phyloP scores from a whole-genome alignment of 2,113 vertebrate genomes.

The Plecotus auritus region DNA sequence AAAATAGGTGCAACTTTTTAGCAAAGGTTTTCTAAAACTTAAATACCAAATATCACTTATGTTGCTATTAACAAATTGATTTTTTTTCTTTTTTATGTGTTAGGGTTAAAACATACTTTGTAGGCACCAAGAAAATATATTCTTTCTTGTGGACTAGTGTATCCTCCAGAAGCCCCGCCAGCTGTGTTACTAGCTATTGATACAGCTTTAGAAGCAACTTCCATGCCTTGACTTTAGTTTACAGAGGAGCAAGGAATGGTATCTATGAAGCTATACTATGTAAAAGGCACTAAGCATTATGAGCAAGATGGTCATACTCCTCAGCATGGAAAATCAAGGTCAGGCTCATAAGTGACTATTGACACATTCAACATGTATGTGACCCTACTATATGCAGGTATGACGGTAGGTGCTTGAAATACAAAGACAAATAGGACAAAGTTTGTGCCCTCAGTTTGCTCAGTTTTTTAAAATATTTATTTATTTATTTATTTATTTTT shows the following conservation, averaged over 20 bases:
- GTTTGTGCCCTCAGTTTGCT: neutral
- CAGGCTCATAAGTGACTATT: neutral
- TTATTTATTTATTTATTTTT: too few species aligned
- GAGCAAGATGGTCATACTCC: neutral
- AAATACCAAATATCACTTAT: neutral
- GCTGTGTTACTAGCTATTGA: neutral
- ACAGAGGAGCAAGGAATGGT: neutral
- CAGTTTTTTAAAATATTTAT: neutral
- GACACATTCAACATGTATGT: neutral
- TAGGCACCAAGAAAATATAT: neutral
- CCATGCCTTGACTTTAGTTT: neutral
- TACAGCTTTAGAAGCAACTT: neutral
- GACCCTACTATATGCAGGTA: neutral
- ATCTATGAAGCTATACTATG: neutral
- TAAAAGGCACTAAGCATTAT: neutral
- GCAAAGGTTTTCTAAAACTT: neutral
- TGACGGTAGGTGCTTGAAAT: neutral
- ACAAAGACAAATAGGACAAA: neutral
- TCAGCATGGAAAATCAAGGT: neutral
- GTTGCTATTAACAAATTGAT: neutral
- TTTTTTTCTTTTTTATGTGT: neutral
- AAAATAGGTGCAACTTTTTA: neutral
- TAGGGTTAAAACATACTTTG: neutral
- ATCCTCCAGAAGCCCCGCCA: neutral
- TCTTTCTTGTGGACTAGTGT: neutral